Evolutionary conservation across 2,113 vertebrate genomes (phyloP), one percentile per base, ranked within the genome.

Genomic region (Sander lucioperca): DNA sequence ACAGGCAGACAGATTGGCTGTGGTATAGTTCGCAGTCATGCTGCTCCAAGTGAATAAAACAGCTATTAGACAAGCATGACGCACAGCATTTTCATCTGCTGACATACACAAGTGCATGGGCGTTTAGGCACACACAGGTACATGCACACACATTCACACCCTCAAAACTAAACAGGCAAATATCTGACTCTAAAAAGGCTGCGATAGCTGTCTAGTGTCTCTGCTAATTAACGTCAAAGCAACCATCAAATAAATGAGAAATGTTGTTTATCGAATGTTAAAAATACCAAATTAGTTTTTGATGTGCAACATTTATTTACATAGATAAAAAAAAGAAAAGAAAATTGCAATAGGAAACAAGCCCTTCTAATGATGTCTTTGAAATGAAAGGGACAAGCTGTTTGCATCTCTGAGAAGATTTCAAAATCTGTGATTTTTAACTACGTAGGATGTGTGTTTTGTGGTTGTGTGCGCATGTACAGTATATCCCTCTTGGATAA

Each of bases 1-100:
- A 92, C 82, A 84, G 80, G 86, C 79, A 25, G 74, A 54, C 77
- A 79, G 82, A 86, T 83, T 85, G 82, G 73, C 74, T 79, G 54
- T 69, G 81, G 62, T 82, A 58, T 64, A 84, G 74, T 90, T 89
- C 58, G 1, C 62, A 85, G 76, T 82, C 84, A 80, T 74, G 74
- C 69, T 71, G 54, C 73, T 88, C 57, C 74, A 73, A 84, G 79
- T 85, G 85, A 88, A 90, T 87, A 80, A 92, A 90, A 77, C 78
- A 84, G 61, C 92, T 88, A 80, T 91, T 89, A 86, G 79, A 86
- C 76, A 76, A 91, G 83, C 88, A 81, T 80, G 56, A 82, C 13
- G 7, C 69, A 63, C 43, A 0, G 43, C 74, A 58, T 82, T 89
- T 82, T 83, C 71, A 63, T 81, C 77, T 62, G 72, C 62, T 82